Base-by-base conservation (phyloP, 2,888 invertebrate genomes). In the Desoria tigrina region DNA sequence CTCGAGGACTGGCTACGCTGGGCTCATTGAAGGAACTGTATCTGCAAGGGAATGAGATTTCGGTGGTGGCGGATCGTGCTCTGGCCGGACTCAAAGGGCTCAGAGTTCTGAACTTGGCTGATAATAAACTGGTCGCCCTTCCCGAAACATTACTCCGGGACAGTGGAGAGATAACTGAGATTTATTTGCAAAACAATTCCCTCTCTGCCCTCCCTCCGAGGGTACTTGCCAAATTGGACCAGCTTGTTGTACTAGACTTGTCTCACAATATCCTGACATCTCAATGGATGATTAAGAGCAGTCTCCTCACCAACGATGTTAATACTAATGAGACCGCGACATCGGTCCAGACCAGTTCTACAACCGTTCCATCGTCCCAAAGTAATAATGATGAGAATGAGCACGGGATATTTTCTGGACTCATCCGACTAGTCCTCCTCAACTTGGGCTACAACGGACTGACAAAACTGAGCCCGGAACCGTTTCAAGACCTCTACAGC, bases 141-240 rank as follows among this genome's bases (percentile, higher is more conserved):
- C 94, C 95, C 50, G 87, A 90, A 71, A 89, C 90, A 78, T 82
- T 95, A 73, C 93, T 95, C 79, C 85, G 85, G 79, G 92, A 92
- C 81, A 86, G 88, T 77, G 84, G 87, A 59, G 86, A 87, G 72
- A 88, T 94, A 77, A 90, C 90, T 82, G 93, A 94, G 82, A 88
- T 94, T 78, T 90, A 92, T 81, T 82, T 94, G 79, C 91, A 92
- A 81, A 94, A 94, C 82, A 94, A 94, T 84, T 91, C 92, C 24
- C 89, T 95, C 77, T 88, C 89, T 79, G 89, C 89, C 51, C 84
- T 94, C 74, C 90, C 92, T 74, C 90, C 92, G 0, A 90, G 89
- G 74, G 84, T 94, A 61, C 90, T 95, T 79, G 86, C 90, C n/a
- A 90, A 91, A 80, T 83, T 94, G 75, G 88, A 88, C 77, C 90